phyloP scores from a whole-genome alignment of 2,797 vertebrate genomes.

The Clamator glandarius region DNA sequence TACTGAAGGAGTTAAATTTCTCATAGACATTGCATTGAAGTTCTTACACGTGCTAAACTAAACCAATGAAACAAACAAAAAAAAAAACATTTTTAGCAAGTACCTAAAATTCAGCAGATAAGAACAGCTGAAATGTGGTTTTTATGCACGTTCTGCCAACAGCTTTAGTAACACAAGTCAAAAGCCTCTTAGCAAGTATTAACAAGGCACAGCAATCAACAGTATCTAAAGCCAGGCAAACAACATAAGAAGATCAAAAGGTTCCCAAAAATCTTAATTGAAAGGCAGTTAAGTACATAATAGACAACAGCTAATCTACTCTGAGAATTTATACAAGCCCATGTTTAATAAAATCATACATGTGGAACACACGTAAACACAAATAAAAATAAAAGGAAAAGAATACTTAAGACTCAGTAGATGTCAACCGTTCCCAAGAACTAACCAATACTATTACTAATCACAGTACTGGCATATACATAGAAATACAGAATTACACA shows the following conservation, averaged over 20 bases:
- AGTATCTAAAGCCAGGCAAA: not conserved
- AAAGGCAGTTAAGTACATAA: not conserved
- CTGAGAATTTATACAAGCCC: not conserved
- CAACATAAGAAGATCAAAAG: not conserved
- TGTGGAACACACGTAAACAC: not conserved
- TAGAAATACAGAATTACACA: not conserved
- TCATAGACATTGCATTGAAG: not conserved
- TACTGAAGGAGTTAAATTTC: not conserved
- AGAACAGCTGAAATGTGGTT: not conserved
- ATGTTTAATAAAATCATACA: not conserved
- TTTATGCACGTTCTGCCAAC: not conserved
- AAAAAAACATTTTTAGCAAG: not conserved
- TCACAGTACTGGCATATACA: not conserved
- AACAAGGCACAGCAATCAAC: not conserved
- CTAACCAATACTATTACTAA: not conserved
- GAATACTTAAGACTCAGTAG: not conserved
- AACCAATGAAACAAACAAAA: not conserved
- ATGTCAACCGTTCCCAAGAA: not conserved
- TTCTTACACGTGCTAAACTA: not conserved
- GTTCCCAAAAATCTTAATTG: not conserved
- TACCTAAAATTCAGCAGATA: not conserved
- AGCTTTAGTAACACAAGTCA: not conserved
- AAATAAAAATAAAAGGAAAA: not conserved
- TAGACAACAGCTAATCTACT: not conserved
- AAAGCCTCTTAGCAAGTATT: not conserved